Base-by-base conservation (phyloP, 2,797 vertebrate species). In the Xenops minutus region DNA sequence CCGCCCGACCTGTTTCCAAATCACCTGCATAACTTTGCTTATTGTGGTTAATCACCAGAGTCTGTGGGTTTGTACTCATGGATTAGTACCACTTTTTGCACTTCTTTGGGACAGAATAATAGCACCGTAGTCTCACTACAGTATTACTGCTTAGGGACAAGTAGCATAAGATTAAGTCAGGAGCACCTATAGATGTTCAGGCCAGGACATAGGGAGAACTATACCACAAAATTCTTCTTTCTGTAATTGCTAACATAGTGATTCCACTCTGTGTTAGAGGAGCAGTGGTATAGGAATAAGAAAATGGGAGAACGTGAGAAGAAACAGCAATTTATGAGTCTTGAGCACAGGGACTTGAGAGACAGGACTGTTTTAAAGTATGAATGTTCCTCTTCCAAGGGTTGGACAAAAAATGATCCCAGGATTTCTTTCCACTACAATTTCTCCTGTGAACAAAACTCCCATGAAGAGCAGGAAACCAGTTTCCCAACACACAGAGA, bases 31-130 rank as follows among this genome's bases (percentile, higher is more conserved):
- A 32, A 18, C 22, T 73, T 76, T 0, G 0, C 10, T 15, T 48
- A 11, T 4, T 23, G 6, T 23, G 54, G 51, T 7, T 51, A 20
- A n/a, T 29, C 9, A 18, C 13, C 24, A 23, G 39, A 51, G 14
- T 7, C 23, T 29, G 4, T 23, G 32, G 2, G 11, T 43, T 54
- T 79, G 32, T 34, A 30, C 4, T 51, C 0, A 0, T 36, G 23
- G 16, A 12, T 63, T 54, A 46, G 37, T 2, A 0, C 14, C 1
- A 0, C 34, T 64, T 24, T 22, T 9, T 58, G 30, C 17, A 4
- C 3, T 30, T 71, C 43, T 29, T 30, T 48, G 41, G 39, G 32
- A 4, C n/a, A 67, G 39, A 36, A 30, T 1, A 59, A 20, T 7
- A 32, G 4, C 14, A 8, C 4, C 19, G 0, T 14, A 56, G 18